A percentile compares a stretch with the other conserved stretches of the same genome.
phyloP scores from a whole-genome alignment of 2,888 invertebrate species.

The Exocentrus adspersus region DNA sequence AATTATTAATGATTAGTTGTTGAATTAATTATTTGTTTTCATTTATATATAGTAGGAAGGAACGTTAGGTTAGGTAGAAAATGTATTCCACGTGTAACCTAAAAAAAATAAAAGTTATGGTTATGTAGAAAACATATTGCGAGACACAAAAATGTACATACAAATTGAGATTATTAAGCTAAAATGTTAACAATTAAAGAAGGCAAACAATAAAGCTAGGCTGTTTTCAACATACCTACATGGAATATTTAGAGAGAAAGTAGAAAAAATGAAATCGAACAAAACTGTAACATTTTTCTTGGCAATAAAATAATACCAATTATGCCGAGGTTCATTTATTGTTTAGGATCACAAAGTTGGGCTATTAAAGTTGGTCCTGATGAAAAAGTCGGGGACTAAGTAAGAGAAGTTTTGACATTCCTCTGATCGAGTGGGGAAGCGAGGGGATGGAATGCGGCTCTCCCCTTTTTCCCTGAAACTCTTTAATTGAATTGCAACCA shows the following conservation, averaged over 20 bases:
- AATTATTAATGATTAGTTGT: too few relatives aligned
- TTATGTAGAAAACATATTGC: too few relatives aligned
- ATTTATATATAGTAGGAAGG: too few relatives aligned
- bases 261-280: constrained; percentile 9
- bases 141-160: too few relatives aligned
- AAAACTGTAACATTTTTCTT: constrained; percentile 31
- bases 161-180: too few relatives aligned
- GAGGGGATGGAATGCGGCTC: constrained; percentile 28
- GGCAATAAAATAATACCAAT: constrained; percentile 45
- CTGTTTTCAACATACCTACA: too few relatives aligned
- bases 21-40: neutral
- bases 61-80: too few relatives aligned
- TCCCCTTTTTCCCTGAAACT: constrained; percentile 51
- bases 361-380: constrained; percentile 45
- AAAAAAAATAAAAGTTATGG: neutral
- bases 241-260: neutral
- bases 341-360: constrained; percentile 43
- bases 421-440: constrained; percentile 29
- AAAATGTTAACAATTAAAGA: too few relatives aligned
- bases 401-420: constrained; percentile 57
- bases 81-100: too few relatives aligned
- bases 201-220: too few relatives aligned
- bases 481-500: constrained; percentile 63
- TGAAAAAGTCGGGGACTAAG: constrained; percentile 52
- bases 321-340: constrained; percentile 40